Base-by-base conservation (phyloP, 2,113 vertebrate genomes). In the Zosterops lateralis region DNA sequence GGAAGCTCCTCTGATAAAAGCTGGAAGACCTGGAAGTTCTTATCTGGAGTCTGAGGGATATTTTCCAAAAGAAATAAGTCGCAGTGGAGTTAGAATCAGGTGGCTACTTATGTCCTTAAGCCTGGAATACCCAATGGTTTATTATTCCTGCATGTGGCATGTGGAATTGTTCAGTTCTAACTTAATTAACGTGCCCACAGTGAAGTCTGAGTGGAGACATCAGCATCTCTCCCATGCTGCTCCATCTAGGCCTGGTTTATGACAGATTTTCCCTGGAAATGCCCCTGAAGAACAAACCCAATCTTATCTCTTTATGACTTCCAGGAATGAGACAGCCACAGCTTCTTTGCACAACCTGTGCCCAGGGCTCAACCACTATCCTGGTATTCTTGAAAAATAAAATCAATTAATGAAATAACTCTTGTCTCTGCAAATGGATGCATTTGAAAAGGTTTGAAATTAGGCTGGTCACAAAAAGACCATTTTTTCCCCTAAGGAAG, bases 1-100 rank as follows among this genome's bases (percentile, higher is more conserved):
- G 96, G 96, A 96, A 94, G n/a, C 53, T 48, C 57, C 90, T 61
- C 73, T 72, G 92, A 91, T 87, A 92, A 74, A 50, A 14, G 31
- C 47, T 85, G 14, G 11, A 50, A 76, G 28, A 57, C n/a, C 47
- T 92, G 42, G 21, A 54, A 92, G 76, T 16, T 45, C 38, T 86
- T 74, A 77, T 84, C 89, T 82, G 15, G 51, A 60, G 68, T 31
- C 34, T 58, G 64, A 36, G 31, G 61, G 20, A 57, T 64, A 21
- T 50, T 65, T 64, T 75, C 81, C 57, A 51, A 60, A 51, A 89
- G 17, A 71, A 84, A 20, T 11, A n/a, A 36, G 61, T 78, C 65
- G 64, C 1, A 40, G 78, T 50, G 6, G 65, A 94, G 14, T 24
- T 84, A 31, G 38, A 24, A 58, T 51, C 38, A 40, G 44, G 34